Conservation (phyloP, 2,888 invertebrate species). For the Cephus spinipes region DNA sequence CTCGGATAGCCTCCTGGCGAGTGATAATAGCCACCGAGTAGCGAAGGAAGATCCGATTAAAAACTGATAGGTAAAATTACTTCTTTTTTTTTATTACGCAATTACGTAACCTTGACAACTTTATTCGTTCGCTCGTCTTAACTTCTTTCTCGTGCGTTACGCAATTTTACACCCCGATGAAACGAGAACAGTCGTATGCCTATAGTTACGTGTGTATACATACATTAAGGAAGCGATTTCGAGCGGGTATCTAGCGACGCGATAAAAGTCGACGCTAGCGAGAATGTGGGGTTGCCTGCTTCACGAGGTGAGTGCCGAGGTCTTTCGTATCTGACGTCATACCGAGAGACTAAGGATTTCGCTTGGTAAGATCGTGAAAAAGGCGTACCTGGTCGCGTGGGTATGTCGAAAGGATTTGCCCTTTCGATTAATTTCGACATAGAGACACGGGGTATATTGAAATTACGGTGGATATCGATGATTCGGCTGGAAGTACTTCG, state of each 20-base stretch:
- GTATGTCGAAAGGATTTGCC: neutral
- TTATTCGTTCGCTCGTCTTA: neutral
- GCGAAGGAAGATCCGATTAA: neutral
- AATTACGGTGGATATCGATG: neutral
- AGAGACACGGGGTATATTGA: neutral
- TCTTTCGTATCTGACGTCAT: neutral
- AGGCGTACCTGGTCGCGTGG: too few species aligned
- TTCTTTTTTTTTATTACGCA: neutral
- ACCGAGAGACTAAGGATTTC: neutral
- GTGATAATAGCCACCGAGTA: neutral
- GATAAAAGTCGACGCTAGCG: neutral
- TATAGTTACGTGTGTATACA: too few species aligned
- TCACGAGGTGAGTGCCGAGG: neutral
- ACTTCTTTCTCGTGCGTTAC: neutral
- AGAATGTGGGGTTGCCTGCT: neutral
- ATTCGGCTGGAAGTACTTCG: neutral
- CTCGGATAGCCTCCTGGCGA: neutral
- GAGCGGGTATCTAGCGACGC: neutral
- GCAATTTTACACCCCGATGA: neutral
- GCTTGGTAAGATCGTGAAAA: neutral
- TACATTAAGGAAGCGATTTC: neutral
- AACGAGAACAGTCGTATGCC: neutral
- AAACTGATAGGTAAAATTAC: neutral
- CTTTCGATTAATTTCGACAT: neutral
- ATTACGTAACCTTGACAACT: neutral